Base-by-base conservation (phyloP, 2,113 vertebrate species). In the Podarcis cretensis region DNA sequence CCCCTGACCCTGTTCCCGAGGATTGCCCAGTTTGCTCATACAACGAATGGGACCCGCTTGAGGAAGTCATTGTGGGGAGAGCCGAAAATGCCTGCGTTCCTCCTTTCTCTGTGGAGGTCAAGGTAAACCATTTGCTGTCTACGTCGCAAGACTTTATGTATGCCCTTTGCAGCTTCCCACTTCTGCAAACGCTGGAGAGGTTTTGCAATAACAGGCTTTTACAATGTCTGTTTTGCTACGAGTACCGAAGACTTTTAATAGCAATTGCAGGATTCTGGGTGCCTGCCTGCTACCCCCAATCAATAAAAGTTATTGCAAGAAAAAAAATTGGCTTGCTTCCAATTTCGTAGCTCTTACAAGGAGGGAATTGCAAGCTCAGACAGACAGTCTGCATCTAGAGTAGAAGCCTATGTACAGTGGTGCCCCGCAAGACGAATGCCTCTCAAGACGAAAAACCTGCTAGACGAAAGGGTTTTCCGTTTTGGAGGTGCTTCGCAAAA, bases 1-100 rank as follows among this genome's bases (percentile, higher is more conserved):
- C 93, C 86, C 94, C 97, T 7, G 97, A 97, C 30, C 94, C 96
- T 6, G 88, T 92, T 32, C 95, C 94, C 43, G 97, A 98, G 91
- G 98, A 98, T 68, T 98, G 98, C 91, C 99, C 97, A 3, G 99
- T 99, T 90, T 97, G 97, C 91, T 98, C 98, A 2, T 98, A 98
- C 97, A 99, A 99, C 54, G 99, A 99, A 96, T 99, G 99, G 99
- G 99, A 99, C 95, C 97, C 97, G 0, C 97, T 99, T 21, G 99
- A 99, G 96, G 99, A 99, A 94, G 98, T 99, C 95, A 99, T 99
- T 57, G 99, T 99, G 93, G 99, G 99, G 65, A 97, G 98, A 91
- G 98, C 99, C 3, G 99, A 99, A 94, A 99, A 99, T 13, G 98
- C 99, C 84, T 96, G 95, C 3, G 98, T 99, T 59, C 99, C 99